A percentile compares a stretch with the other conserved stretches of the same genome.
Evolutionary conservation across 2,888 invertebrate genomes (phyloP).

Genomic region (Ypsolopha sequella): DNA sequence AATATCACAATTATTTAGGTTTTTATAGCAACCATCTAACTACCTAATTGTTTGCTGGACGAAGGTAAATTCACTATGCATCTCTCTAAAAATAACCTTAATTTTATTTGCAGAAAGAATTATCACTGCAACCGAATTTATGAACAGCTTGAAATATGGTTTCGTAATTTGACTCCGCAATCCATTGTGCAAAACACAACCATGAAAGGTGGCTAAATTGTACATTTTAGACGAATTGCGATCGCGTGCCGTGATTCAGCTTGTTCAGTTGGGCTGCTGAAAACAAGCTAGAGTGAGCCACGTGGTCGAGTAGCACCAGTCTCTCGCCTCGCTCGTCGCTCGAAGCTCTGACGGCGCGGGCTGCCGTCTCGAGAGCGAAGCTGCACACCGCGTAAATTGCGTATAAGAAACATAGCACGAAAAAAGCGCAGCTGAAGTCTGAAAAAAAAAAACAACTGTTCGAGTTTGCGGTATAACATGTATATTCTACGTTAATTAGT

Average conservation of each 20-base stretch:
- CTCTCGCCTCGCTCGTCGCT: conserved; percentile 52
- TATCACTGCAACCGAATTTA: too few species aligned
- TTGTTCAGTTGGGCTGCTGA: conserved; percentile 59
- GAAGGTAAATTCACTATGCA: too few species aligned
- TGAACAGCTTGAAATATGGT: too few species aligned
- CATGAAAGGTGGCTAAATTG: too few species aligned
- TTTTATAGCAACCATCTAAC: too few species aligned
- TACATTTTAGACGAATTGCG: conserved; percentile 47
- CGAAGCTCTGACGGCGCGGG: conserved; percentile 21
- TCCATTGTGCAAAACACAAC: too few species aligned
- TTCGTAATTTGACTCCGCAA: too few species aligned
- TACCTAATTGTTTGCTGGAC: too few species aligned
- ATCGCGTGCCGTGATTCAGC: conserved; percentile 43
- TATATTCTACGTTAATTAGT: too few species aligned
- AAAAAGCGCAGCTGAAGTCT: conserved; percentile 51
- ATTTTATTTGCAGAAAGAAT: too few species aligned
- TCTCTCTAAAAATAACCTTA: too few species aligned
- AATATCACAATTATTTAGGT: too few species aligned
- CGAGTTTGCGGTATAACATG: background rate
- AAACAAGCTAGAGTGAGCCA: conserved; percentile 53
- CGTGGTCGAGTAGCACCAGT: conserved; percentile 50
- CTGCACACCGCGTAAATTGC: conserved; percentile 59
- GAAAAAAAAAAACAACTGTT: conserved; percentile 16
- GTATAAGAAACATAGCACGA: conserved; percentile 54
- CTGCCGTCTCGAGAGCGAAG: conserved; percentile 46